These are phyloP conservation scores for Magallana angulata DNA, from an alignment of 1,140 invertebrate species.

Conservation along the genomic window DNA sequence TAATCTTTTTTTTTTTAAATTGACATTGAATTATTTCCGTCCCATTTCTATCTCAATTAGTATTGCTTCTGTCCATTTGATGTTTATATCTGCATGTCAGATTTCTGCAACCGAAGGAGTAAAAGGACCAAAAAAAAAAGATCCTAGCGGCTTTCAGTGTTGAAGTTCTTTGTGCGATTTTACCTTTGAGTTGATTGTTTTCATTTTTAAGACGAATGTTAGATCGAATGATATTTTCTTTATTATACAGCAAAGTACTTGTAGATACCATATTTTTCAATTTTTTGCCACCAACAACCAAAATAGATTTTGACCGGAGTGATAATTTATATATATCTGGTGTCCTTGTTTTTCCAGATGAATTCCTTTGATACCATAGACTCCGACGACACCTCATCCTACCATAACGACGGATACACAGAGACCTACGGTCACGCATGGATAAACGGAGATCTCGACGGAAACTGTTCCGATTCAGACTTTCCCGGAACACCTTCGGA, in stretches of 20 bases:
- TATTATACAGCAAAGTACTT: not conserved
- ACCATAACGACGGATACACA: constrained; percentile 49
- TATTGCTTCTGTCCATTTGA: constrained; percentile 9
- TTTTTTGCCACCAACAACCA: not conserved
- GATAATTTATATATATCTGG: not conserved
- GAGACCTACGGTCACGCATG: constrained; percentile 52
- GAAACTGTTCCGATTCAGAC: constrained; percentile 74
- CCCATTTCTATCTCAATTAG: too few relatives aligned
- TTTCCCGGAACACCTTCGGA: constrained; percentile 78
- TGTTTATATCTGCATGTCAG: constrained; percentile 24
- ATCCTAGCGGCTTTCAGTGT: not conserved
- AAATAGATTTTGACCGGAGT: too few relatives aligned
- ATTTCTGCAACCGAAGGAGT: constrained; percentile 20
- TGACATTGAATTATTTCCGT: too few relatives aligned
- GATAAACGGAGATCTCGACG: constrained; percentile 56
- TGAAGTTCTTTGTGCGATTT: constrained; percentile 23
- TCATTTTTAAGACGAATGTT: constrained; percentile 29
- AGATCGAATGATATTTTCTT: constrained; percentile 19
- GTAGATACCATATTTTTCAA: not conserved
- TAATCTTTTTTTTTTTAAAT: not conserved
- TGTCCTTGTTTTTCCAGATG: constrained; percentile 58
- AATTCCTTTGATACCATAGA: constrained; percentile 70
- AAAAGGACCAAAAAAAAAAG: not conserved
- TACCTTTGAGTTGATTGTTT: constrained; percentile 38
- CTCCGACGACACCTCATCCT: constrained; percentile 57